phyloP scores from a whole-genome alignment of 2,797 vertebrate genomes.

The Darevskia nairensis region DNA sequence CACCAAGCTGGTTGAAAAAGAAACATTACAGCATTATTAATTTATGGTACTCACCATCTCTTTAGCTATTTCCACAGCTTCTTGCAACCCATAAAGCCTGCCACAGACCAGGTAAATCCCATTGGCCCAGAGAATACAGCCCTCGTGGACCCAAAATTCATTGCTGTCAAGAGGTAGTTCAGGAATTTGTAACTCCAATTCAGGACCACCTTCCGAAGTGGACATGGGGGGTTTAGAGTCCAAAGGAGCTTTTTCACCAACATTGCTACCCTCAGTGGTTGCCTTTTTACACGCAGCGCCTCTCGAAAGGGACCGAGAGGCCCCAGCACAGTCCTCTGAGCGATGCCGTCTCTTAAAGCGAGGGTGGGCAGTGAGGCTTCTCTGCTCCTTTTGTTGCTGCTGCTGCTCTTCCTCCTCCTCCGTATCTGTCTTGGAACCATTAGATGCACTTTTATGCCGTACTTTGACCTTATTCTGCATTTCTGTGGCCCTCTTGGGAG shows the following conservation, averaged over 20 bases:
- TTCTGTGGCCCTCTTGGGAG: constrained; percentile 84
- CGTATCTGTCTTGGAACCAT: constrained; percentile 82
- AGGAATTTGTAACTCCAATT: constrained; percentile 93
- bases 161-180: constrained; percentile 98
- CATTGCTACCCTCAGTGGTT: constrained; percentile 74
- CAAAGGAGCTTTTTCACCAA: constrained; percentile 79
- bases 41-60: constrained; percentile 87
- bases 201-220: constrained; percentile 83
- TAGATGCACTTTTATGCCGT: constrained; percentile 84
- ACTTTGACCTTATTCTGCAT: constrained; percentile 84
- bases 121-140: constrained; percentile 98
- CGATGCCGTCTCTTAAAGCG: constrained; percentile 97
- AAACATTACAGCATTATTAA: constrained; percentile 2
- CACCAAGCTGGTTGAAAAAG: background rate
- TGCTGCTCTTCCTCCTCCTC: constrained; percentile 81
- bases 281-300: constrained; percentile 93
- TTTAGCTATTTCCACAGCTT: constrained; percentile 96
- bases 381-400: constrained; percentile 82
- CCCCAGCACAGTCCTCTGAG: constrained; percentile 90
- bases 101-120: constrained; percentile 98
- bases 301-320: constrained; percentile 85
- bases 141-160: constrained; percentile 98
- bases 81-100: constrained; percentile 96
- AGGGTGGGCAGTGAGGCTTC: constrained; percentile 91
- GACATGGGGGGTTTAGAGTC: constrained; percentile 79